Base-by-base conservation (phyloP, 2,113 vertebrate species). In the Gyps fulvus region DNA sequence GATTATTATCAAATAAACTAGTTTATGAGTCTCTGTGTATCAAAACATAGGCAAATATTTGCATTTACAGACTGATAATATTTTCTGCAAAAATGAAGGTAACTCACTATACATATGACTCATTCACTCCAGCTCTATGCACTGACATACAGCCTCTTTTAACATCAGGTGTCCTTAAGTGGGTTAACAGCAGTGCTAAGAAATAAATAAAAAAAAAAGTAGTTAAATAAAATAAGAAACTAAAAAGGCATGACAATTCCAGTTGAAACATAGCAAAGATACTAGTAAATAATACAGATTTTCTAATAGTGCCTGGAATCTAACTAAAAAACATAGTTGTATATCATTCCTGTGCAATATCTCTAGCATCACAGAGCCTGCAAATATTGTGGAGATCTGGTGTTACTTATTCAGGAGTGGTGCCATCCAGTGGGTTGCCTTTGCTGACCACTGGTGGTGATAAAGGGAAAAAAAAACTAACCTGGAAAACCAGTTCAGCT, bases 401-500 rank as follows among this genome's bases (percentile, higher is more conserved):
- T 29, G 40, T 32, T 76, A 40, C 16, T 62, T 25, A 10, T 43
- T 65, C 36, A 27, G n/a, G 20, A 90, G 6, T 7, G 63, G n/a
- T 73, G 47, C 16, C n/a, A 54, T 23, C 36, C 63, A 45, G 5
- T 31, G 36, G 40, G 34, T 14, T 43, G 26, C 22, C 47, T 84
- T 78, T 71, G 81, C 55, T 82, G 92, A 62, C 54, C 45, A 54
- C 20, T 26, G 38, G 6, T 43, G 32, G 29, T 47, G 50, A 38
- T 38, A 71, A 52, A 83, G 4, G 25, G 11, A 6, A 0, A 23
- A 65, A 62, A 11, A 13, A 0, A 1, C 6, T 7, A 16, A 11
- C 15, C 36, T 71, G 73, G n/a, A 70, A 94, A 87, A 54, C 3
- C 26, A 59, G 7, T 38, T 82, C 69, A 38, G 32, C 15, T 66